Evolutionary conservation across 2,888 invertebrate genomes (phyloP), one percentile per base, ranked within the genome.

Genomic region (Uloborus plumipes): DNA sequence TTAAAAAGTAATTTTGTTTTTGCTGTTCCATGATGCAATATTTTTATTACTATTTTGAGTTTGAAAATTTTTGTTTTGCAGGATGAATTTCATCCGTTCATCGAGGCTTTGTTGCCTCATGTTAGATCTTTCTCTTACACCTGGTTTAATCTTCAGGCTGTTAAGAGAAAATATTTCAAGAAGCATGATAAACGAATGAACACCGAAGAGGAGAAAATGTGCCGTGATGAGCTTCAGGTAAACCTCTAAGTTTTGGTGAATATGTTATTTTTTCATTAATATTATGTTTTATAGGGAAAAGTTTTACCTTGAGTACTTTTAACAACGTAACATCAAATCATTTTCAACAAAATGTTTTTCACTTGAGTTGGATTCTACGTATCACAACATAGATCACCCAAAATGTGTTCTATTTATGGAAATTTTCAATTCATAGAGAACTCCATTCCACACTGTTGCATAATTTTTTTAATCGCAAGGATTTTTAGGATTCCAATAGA

Each of bases 71-170:
- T 67, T 66, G 22, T 73, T 73, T 85, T 85, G 1, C 92, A 97
- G 97, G 98, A 98, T 94, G 98, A 98, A 93, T 97, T 97, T 93
- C 99, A 99, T 94, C 99, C 99, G 91, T 99, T 99, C 93, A 99
- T 99, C 93, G 99, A 99, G 94, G 98, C 98, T 90, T 94, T 99
- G 91, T 93, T 99, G 93, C 99, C 99, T 90, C 98, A 98, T 92
- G 99, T 99, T 91, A 98, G 99, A 93, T 96, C 98, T 89, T 99
- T 99, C 93, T 97, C 98, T 89, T 99, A 99, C 92, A 99, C 98
- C 90, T 99, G 99, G 99, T 99, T 99, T 93, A 99, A 99, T 92
- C 93, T 99, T 90, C 98, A 98, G 93, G 99, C 99, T 89, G 98
- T 98, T 88, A 99, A 99, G 91, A 93, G 99, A 90, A 98, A 98